Base-by-base conservation (phyloP, 2,797 vertebrate genomes). In the Poliocrania exsul region DNA sequence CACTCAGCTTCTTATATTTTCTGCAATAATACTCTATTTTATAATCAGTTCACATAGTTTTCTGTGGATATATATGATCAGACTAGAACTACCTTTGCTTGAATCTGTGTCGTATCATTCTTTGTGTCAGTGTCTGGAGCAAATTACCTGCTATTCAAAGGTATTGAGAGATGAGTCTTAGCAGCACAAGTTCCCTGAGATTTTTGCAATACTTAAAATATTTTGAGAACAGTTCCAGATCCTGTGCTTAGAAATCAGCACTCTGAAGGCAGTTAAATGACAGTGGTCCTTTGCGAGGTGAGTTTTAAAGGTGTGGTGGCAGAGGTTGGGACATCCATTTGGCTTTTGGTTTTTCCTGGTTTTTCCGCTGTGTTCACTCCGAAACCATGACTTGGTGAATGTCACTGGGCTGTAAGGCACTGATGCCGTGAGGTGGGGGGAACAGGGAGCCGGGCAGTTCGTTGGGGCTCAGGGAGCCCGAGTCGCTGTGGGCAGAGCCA, bases 401-500 rank as follows among this genome's bases (percentile, higher is more conserved):
- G 97, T 99, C 98, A 96, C 98, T 98, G 46, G 98, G 97, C 60
- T 99, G 98, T 98, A 99, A 98, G 97, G 98, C 98, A 96, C 96
- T 98, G 95, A 99, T 98, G 92, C 97, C 98, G 7, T 95, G 96
- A 74, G 98, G 97, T 6, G 98, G 98, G 47, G 98, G 98, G 96
- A 99, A 99, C 40, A 99, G 97, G 82, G 98, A 97, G 28, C 97
- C 97, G 88, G 99, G 98, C 85, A 99, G 98, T 90, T 99, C 99
- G 38, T 98, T 98, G 61, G 99, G 99, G 79, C 99, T 99, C 74
- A 99, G 98, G 14, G 99, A 99, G 6, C 99, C 98, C 37, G 98
- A 99, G 97, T 99, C 99, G 93, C 99, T 99, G 98, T 99, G 98
- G 83, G 98, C 98, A 4, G 99, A 99, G 16, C 98, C 98, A 50